phyloP scores from a whole-genome alignment of 2,797 vertebrate species.

The Malurus leucopterus region DNA sequence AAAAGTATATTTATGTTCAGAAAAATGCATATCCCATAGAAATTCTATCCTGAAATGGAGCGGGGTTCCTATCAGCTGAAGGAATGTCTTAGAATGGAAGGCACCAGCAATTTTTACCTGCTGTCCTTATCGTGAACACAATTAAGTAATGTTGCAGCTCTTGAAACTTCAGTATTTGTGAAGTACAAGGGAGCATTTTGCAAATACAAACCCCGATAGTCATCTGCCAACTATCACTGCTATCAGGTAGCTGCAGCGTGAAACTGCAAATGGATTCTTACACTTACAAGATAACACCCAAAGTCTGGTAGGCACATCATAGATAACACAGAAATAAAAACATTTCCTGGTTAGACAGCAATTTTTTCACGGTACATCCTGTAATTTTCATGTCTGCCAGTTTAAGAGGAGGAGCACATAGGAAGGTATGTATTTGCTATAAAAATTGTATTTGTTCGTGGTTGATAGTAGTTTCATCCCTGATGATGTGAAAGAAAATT shows the following conservation, averaged over 20 bases:
- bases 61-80: background rate
- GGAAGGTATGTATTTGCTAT: background rate
- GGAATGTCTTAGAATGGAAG: background rate
- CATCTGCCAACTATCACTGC: background rate
- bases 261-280: background rate
- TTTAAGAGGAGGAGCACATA: background rate
- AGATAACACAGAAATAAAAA: background rate
- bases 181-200: background rate
- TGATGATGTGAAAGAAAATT: background rate
- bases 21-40: background rate
- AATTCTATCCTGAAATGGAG: background rate
- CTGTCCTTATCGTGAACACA: background rate
- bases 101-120: background rate
- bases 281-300: background rate
- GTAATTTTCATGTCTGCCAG: background rate
- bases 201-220: background rate
- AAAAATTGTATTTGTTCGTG: background rate
- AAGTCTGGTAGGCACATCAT: background rate
- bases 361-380: background rate
- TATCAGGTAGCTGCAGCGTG: background rate
- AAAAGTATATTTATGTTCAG: background rate
- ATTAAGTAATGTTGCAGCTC: background rate
- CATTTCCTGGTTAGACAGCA: background rate
- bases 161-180: background rate
- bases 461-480: background rate